Evolutionary conservation across 2,888 invertebrate genomes (phyloP).

Genomic region (Ochropleura plecta): DNA sequence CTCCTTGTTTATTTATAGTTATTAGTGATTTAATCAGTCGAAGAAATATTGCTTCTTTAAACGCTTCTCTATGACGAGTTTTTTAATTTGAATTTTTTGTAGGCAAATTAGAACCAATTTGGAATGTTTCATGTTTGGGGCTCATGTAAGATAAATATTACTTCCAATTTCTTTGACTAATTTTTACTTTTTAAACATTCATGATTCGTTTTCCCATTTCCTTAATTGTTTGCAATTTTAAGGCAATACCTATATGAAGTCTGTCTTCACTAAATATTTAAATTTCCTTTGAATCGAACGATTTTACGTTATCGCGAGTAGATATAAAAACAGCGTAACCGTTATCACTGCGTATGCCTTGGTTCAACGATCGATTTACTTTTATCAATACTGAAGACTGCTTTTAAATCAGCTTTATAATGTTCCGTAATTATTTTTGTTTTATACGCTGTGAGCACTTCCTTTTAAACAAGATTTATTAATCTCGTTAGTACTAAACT

Average conservation of each 20-base stretch:
- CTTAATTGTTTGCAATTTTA: neutral
- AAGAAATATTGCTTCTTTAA: neutral
- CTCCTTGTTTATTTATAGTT: neutral
- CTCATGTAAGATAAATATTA: neutral
- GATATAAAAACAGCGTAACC: slow-evolving; percentile 4
- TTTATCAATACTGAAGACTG: slow-evolving; percentile 1
- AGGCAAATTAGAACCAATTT: neutral
- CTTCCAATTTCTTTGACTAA: neutral
- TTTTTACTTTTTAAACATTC: neutral
- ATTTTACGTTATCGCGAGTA: slow-evolving; percentile 15
- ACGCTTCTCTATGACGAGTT: neutral
- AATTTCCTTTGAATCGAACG: slow-evolving; percentile 7
- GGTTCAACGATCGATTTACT: slow-evolving; percentile 46
- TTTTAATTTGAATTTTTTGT: neutral
- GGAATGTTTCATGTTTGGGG: neutral
- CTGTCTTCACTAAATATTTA: neutral
- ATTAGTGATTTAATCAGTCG: neutral
- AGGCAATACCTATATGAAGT: neutral
- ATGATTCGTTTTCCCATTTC: neutral
- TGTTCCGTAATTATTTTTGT: neutral
- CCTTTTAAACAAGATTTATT: neutral
- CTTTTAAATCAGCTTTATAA: slow-evolving; percentile 10
- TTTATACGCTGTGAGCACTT: neutral
- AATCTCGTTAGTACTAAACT: neutral
- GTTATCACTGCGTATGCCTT: slow-evolving; percentile 19